phyloP scores from a whole-genome alignment of 2,888 invertebrate genomes.

The Nudaria mundana region DNA sequence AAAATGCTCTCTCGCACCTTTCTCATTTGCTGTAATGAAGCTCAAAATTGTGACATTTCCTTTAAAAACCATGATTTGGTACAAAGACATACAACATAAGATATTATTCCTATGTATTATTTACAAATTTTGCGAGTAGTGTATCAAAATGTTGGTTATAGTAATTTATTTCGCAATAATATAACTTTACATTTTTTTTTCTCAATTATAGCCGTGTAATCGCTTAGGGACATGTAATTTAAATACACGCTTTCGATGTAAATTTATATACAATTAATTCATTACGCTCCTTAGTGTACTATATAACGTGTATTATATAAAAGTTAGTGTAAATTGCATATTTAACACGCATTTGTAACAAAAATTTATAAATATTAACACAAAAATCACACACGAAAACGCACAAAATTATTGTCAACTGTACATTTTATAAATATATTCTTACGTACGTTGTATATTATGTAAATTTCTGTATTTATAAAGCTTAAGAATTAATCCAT shows the following conservation, averaged over 20 bases:
- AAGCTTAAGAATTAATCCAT: slow-evolving; percentile 17
- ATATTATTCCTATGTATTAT: slow-evolving; percentile 70
- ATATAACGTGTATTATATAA: slow-evolving; percentile 30
- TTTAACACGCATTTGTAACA: slow-evolving; percentile 25
- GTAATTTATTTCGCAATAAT: slow-evolving; percentile 71
- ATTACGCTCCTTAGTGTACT: slow-evolving; percentile 34
- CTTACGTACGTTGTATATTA: slow-evolving; percentile 57
- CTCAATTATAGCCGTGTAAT: slow-evolving; percentile 55
- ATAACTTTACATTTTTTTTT: slow-evolving; percentile 67
- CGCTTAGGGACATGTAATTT: slow-evolving; percentile 58
- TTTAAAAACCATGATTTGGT: slow-evolving; percentile 66
- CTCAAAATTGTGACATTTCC: slow-evolving; percentile 49
- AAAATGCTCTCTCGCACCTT: slow-evolving; percentile 55
- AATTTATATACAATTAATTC: slow-evolving; percentile 43
- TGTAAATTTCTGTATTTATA: slow-evolving; percentile 48
- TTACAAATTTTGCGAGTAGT: slow-evolving; percentile 64
- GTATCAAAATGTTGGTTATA: slow-evolving; percentile 50
- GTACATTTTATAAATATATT: slow-evolving; percentile 31
- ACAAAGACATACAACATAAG: slow-evolving; percentile 78
- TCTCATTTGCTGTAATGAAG: slow-evolving; percentile 41
- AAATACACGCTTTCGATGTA: slow-evolving; percentile 55
- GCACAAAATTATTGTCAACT: slow-evolving; percentile 31
- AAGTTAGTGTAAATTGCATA: slow-evolving; percentile 25
- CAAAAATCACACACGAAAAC: slow-evolving; percentile 16
- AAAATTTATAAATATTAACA: slow-evolving; percentile 19